Evolutionary conservation across 2,888 invertebrate species (phyloP).

Genomic region (Synanthedon andrenaeformis): DNA sequence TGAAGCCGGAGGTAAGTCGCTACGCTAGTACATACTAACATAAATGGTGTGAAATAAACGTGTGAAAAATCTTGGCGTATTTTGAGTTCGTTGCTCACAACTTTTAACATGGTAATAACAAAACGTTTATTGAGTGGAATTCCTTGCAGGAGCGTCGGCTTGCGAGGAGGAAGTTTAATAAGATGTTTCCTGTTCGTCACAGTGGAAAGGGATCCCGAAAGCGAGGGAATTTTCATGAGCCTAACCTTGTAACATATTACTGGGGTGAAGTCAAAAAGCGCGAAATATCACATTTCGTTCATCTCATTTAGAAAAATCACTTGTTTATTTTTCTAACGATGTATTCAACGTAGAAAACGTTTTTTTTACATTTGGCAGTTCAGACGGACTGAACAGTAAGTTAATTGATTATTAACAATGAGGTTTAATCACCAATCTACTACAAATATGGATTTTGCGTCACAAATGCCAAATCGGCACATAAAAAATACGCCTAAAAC

Average conservation of each 20-base stretch:
- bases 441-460: no score
- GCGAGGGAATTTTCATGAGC: constrained; percentile 16
- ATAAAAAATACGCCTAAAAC: no score
- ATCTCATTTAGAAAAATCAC: neutral
- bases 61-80: no score
- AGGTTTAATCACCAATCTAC: no score
- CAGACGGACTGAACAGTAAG: no score
- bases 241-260: constrained; percentile 5
- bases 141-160: constrained; percentile 17
- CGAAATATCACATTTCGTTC: neutral
- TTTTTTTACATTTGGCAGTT: no score
- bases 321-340: neutral
- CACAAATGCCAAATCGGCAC: no score
- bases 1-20: no score
- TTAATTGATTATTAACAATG: no score
- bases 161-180: constrained; percentile 22
- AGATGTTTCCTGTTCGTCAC: constrained; percentile 25
- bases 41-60: no score
- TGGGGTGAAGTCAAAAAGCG: neutral
- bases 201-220: constrained; percentile 11
- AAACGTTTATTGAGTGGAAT: constrained; percentile 20
- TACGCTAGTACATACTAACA: no score
- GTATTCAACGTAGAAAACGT: no score
- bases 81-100: neutral
- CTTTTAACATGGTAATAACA: constrained; percentile 12